These are phyloP conservation scores for Antennarius maculatus DNA, from an alignment of 2,797 vertebrate species.

Conservation along the genomic window DNA sequence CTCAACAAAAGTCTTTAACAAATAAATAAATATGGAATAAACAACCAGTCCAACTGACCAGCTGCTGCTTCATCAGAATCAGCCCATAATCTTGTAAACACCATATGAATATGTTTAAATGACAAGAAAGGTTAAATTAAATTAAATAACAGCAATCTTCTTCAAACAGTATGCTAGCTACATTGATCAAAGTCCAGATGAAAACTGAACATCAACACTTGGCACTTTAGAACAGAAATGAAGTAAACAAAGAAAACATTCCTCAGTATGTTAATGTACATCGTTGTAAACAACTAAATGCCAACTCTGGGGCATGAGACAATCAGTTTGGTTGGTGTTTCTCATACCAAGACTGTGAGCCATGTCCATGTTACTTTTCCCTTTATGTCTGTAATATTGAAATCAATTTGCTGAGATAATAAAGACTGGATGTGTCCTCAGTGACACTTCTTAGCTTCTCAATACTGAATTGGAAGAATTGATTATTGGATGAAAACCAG, in stretches of 20 bases:
- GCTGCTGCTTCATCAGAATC: conserved; percentile 45
- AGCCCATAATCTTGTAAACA: conserved; percentile 68
- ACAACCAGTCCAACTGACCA: conserved; percentile 56
- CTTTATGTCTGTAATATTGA: conserved; percentile 33
- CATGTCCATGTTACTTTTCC: conserved; percentile 42
- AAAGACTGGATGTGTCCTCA: conserved; percentile 6
- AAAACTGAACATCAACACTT: conserved; percentile 73
- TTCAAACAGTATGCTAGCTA: conserved; percentile 69
- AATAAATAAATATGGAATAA: conserved; percentile 66
- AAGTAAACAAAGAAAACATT: conserved; percentile 74
- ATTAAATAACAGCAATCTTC: conserved; percentile 56
- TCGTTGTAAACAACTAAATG: conserved; percentile 74
- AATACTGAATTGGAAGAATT: conserved; percentile 47
- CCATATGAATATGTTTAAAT: conserved; percentile 59
- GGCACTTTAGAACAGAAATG: conserved; percentile 73
- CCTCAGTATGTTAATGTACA: conserved; percentile 75
- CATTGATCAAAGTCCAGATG: conserved; percentile 64
- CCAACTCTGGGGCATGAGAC: conserved; percentile 59
- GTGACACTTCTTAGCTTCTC: conserved; percentile 27
- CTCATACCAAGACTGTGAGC: conserved; percentile 55
- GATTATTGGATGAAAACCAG: conserved; percentile 20
- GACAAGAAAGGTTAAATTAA: conserved; percentile 36
- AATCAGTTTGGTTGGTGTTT: conserved; percentile 67
- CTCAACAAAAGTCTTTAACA: conserved; percentile 44
- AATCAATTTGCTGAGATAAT: conserved; percentile 16